Evolutionary conservation across 2,113 vertebrate genomes (phyloP), one percentile per base, ranked within the genome.

Genomic region (Campylomormyrus numenius): DNA sequence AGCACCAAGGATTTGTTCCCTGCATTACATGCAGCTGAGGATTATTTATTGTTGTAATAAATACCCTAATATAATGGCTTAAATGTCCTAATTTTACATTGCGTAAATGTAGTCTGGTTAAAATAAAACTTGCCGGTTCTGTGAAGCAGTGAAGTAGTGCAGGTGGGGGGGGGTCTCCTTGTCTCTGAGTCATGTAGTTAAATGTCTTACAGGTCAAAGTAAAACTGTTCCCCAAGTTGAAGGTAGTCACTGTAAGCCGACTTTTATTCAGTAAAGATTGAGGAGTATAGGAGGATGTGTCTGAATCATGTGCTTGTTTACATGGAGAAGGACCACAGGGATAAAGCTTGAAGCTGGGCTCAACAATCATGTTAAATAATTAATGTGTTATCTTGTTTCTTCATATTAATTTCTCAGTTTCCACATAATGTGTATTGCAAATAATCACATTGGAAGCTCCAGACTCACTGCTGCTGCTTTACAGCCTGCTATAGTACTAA

Each of bases 271-370:
- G 8, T 52, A 48, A 56, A 31, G 50, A 53, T 10, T 85, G 31
- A 53, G 17, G 13, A 27, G 89, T 21, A 53, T 53, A 53, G 52
- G 52, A 53, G 52, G 77, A 84, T 89, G 49, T 90, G 90, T 91
- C 92, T 92, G 56, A 88, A 91, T 91, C 31, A 31, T 50, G 58
- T 88, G 87, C 85, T 86, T 86, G 85, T 86, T n/a, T 45, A 50
- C 24, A 50, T 49, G 13, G 85, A 87, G 85, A 52, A 27, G 46
- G 6, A 17, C 11, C 11, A 11, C 10, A 7, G 49, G n/a, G 27
- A 2, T 52, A 35, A 87, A n/a, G 27, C 11, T 52, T 31, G 9
- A 49, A 31, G 24, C 48, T 31, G 85, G n/a, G 49, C 11, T 27
- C 46, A 52, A 35, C 15, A 87, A 50, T 53, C 85, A 87, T 52